Base-by-base conservation (phyloP, 2,113 vertebrate genomes). In the Salvelinus sp. region DNA sequence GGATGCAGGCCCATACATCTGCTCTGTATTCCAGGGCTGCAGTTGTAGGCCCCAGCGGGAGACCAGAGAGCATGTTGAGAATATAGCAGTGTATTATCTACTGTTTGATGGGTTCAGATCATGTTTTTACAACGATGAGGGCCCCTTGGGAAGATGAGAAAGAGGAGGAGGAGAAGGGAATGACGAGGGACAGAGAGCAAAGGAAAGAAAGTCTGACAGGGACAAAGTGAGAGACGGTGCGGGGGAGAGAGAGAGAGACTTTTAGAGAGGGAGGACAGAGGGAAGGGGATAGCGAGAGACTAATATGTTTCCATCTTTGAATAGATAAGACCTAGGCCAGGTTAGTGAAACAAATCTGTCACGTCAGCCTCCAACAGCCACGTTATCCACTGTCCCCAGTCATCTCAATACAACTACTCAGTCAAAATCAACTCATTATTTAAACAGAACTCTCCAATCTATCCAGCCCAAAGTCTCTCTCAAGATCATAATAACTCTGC, bases 81-180 rank as follows among this genome's bases (percentile, higher is more conserved):
- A 93, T 92, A 81, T 88, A 80, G 83, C 82, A 72, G 84, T 81
- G 82, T 89, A 88, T 91, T 91, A 92, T 92, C 85, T 79, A 83
- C 81, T 76, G 85, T 89, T 89, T 92, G 91, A 93, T 87, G 85
- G 90, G 85, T 70, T 82, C 85, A 78, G 86, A 92, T 93, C 88
- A 88, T 92, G 87, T 92, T 93, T 91, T 89, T 87, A 84, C 86
- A 86, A 90, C 89, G 86, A 92, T 89, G 85, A 89, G 82, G 82
- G 78, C 82, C 86, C 85, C 73, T 77, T 18, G 28, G 87, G 89
- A 78, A 2, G 20, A 12, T 14, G 54, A 75, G 74, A 12, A 30
- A 73, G 84, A 82, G 69, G 80, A 79, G 79, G 69, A 78, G 73
- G 48, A 72, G 63, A 18, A 9, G 68, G 27, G 33, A n/a, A 2